phyloP scores from a whole-genome alignment of 2,797 vertebrate genomes.

The Melanotaenia trifasciata region DNA sequence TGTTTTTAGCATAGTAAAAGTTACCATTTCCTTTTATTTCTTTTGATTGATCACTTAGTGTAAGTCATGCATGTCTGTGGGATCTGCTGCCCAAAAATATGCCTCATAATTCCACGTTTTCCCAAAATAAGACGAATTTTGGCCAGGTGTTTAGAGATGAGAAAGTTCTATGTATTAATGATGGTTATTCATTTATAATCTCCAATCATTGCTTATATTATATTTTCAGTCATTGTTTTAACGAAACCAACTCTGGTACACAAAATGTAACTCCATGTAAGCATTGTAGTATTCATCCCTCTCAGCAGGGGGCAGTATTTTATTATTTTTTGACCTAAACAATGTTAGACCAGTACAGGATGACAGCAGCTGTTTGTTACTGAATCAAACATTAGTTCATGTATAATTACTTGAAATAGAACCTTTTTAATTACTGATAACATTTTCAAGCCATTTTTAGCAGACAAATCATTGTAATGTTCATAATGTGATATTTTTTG shows the following conservation, averaged over 20 bases:
- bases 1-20: no score
- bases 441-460: not conserved
- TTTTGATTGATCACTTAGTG: no score
- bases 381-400: conserved; percentile 1
- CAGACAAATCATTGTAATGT: not conserved
- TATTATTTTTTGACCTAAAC: not conserved
- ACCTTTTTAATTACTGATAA: conserved; percentile 14
- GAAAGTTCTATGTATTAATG: no score
- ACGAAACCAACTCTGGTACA: not conserved
- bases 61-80: no score
- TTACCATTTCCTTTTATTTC: no score
- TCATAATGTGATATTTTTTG: not conserved
- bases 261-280: not conserved
- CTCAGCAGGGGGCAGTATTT: conserved; percentile 73
- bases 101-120: no score
- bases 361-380: conserved; percentile 51
- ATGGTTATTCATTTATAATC: not conserved
- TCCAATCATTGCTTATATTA: not conserved
- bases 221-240: not conserved
- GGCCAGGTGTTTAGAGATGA: no score
- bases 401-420: conserved; percentile 12
- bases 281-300: conserved; percentile 1
- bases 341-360: conserved; percentile 14
- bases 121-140: no score
- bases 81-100: no score